Evolutionary conservation across 2,888 invertebrate species (phyloP).

Genomic region (Tanytarsus gracilentus): DNA sequence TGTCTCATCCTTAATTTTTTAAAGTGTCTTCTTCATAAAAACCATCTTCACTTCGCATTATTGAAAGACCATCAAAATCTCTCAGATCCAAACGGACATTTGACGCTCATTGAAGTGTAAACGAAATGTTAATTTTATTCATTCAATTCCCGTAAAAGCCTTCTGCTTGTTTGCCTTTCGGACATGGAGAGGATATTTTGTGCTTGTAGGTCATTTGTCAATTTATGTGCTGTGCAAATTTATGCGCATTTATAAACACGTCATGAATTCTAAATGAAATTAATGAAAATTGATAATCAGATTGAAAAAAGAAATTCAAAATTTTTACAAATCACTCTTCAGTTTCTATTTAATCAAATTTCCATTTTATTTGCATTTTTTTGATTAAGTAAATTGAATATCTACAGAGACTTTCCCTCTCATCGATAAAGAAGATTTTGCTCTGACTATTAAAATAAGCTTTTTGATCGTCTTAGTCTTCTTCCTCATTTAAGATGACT

Average conservation of each 20-base stretch:
- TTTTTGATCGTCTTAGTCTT: constrained; percentile 34
- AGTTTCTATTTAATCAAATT: too few relatives aligned
- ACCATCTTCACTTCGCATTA: too few relatives aligned
- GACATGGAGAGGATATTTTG: background rate
- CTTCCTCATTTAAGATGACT: constrained; percentile 54
- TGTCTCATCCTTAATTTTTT: too few relatives aligned
- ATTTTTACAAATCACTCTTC: too few relatives aligned
- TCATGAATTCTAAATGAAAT: background rate
- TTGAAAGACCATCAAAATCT: too few relatives aligned
- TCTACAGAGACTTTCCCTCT: background rate
- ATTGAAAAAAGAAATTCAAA: too few relatives aligned
- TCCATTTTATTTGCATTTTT: too few relatives aligned
- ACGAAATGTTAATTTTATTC: constrained; percentile 27
- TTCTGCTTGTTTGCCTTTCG: background rate
- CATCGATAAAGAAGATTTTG: background rate
- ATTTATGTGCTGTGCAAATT: background rate
- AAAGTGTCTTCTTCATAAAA: too few relatives aligned
- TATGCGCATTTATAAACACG: constrained; percentile 1
- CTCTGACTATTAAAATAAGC: background rate
- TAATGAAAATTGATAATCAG: too few relatives aligned
- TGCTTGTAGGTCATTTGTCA: background rate
- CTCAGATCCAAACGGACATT: background rate
- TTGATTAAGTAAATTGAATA: too few relatives aligned
- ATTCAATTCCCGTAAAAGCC: background rate
- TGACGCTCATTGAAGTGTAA: background rate